These are phyloP conservation scores for Hydra vulgaris DNA, from an alignment of 30 jellyfish, hydroid and myxozoan species.

Conservation along the genomic window DNA sequence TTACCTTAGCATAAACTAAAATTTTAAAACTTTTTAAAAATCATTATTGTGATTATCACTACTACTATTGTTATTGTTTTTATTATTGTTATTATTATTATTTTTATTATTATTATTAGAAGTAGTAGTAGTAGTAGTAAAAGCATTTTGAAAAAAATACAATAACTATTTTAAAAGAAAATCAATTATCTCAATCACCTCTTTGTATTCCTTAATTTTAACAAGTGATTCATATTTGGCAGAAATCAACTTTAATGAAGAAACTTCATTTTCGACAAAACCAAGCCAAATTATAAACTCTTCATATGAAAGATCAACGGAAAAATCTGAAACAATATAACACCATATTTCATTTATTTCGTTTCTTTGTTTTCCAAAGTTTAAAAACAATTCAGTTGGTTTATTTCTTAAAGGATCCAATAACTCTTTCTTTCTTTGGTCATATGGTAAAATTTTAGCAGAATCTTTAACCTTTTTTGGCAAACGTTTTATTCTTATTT, in stretches of 20 bases:
- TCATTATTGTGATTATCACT: too few relatives aligned
- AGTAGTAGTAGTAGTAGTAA: too few relatives aligned
- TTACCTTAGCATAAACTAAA: neutral
- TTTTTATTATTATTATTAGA: too few relatives aligned
- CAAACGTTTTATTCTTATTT: neutral
- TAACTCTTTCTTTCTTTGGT: slow-evolving; percentile 33
- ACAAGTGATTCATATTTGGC: slow-evolving; percentile 34
- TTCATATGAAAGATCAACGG: slow-evolving; percentile 42
- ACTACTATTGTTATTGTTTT: too few relatives aligned
- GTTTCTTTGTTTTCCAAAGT: slow-evolving; percentile 44
- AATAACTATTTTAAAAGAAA: too few relatives aligned
- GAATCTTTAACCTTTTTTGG: slow-evolving; percentile 9
- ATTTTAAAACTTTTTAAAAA: neutral
- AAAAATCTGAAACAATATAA: slow-evolving; percentile 20
- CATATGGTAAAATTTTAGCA: slow-evolving; percentile 20
- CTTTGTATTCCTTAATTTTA: slow-evolving; percentile 52
- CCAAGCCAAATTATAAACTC: slow-evolving; percentile 61
- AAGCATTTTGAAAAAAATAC: too few relatives aligned
- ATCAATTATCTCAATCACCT: slow-evolving; percentile 20
- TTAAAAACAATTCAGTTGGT: slow-evolving; percentile 33
- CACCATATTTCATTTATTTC: slow-evolving; percentile 48
- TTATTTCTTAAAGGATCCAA: slow-evolving; percentile 18
- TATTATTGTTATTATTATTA: too few relatives aligned
- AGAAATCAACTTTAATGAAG: slow-evolving; percentile 39
- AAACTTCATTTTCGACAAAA: slow-evolving; percentile 64